A percentile compares a stretch with the other conserved stretches of the same genome.
phyloP scores from a whole-genome alignment of 2,888 invertebrate genomes.

The Drosophila rellima region DNA sequence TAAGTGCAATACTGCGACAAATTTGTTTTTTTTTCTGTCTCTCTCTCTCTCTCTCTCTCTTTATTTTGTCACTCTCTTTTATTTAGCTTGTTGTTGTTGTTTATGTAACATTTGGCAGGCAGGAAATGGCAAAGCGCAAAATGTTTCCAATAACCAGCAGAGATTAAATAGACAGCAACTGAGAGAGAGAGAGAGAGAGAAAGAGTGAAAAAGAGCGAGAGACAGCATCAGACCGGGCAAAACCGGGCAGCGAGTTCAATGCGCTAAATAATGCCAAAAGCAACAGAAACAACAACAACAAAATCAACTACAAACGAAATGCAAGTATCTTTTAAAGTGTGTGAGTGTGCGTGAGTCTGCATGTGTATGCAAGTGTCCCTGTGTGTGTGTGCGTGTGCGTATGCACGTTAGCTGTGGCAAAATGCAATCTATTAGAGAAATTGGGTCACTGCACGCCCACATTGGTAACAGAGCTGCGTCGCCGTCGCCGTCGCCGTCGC shows the following conservation, averaged over 20 bases:
- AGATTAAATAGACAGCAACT: slow-evolving; percentile 36
- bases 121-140: slow-evolving; percentile 53
- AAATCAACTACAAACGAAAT: slow-evolving; percentile 3
- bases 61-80: no score
- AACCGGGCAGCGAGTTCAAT: slow-evolving; percentile 62
- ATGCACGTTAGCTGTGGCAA: slow-evolving; percentile 54
- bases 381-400: slow-evolving; percentile 14
- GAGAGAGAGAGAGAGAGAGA: slow-evolving; percentile 3
- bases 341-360: slow-evolving; percentile 3
- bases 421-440: slow-evolving; percentile 77
- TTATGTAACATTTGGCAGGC: slow-evolving; percentile 56
- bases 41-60: background rate
- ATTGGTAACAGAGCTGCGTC: slow-evolving; percentile 60
- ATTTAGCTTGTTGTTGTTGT: slow-evolving; percentile 23
- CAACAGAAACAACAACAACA: slow-evolving; percentile 19
- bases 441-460: slow-evolving; percentile 79
- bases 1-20: slow-evolving; percentile 41
- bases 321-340: slow-evolving; percentile 2
- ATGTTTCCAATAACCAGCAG: slow-evolving; percentile 31
- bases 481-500: background rate
- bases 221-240: slow-evolving; percentile 15
- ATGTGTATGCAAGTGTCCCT: slow-evolving; percentile 3
- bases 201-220: slow-evolving; percentile 9
- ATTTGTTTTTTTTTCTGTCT: slow-evolving; percentile 21
- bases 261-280: slow-evolving; percentile 61